phyloP scores from a whole-genome alignment of 2,888 invertebrate genomes.

The Netelia virgata region DNA sequence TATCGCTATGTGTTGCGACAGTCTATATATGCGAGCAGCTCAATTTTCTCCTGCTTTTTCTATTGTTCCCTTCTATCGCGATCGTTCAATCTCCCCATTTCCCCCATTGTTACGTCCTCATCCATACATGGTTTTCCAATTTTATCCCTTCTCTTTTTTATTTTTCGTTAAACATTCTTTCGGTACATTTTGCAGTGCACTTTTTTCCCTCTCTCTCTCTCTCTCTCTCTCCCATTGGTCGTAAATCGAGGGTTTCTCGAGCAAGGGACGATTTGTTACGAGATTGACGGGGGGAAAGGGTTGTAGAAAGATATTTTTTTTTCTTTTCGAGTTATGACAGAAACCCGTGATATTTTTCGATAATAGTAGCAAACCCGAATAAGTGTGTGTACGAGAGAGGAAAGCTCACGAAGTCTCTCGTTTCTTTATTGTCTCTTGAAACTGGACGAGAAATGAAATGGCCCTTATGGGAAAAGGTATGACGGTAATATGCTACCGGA shows the following conservation, averaged over 20 bases:
- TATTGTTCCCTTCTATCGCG: conserved; percentile 49
- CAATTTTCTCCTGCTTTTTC: conserved; percentile 32
- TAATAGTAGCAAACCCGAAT: conserved; percentile 38
- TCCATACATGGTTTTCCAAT: conserved; percentile 9
- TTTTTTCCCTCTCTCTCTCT: neutral
- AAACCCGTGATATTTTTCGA: conserved; percentile 42
- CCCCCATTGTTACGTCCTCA: conserved; percentile 2
- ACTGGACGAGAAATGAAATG: conserved; percentile 63
- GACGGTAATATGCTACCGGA: conserved; percentile 63
- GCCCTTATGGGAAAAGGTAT: conserved; percentile 66
- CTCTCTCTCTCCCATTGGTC: neutral
- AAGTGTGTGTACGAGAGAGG: conserved; percentile 2
- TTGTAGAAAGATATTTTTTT: conserved; percentile 6
- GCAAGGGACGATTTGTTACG: conserved; percentile 39
- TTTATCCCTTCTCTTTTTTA: neutral
- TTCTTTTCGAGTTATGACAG: conserved; percentile 41
- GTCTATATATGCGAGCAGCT: conserved; percentile 1
- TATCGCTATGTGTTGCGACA: neutral
- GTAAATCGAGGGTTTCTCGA: conserved; percentile 19
- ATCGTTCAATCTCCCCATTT: conserved; percentile 48
- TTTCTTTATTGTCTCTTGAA: conserved; percentile 62
- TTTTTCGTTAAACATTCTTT: neutral
- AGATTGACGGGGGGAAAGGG: conserved; percentile 11
- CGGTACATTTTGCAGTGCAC: neutral
- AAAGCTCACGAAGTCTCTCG: conserved; percentile 11